Base-by-base conservation (phyloP, 2,888 invertebrate genomes). In the Cryptocheilus praepositus region DNA sequence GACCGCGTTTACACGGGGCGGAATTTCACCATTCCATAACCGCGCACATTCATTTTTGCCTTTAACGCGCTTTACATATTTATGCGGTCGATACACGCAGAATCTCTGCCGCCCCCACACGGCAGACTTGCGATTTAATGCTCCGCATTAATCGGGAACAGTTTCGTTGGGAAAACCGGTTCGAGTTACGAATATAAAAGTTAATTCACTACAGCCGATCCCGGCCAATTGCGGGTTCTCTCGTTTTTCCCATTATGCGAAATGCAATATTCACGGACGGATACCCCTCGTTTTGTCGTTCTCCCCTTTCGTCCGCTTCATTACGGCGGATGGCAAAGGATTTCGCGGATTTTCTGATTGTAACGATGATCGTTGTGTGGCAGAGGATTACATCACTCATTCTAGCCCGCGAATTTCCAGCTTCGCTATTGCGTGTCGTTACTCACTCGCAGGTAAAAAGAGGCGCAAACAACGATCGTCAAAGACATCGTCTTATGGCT, bases 41-140 rank as follows among this genome's bases (percentile, higher is more conserved):
- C 51, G 54, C n/a, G 49, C 61, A 70, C 71, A 76, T 70, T 77
- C 70, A 73, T 70, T 76, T 70, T 71, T 75, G 53, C 70, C 71
- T 74, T 74, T 64, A 69, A 74, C 74, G 67, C 70, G 73, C 67
- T 67, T 62, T 57, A 60, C 58, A 67, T 64, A 67, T 71, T 71
- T 75, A 71, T 67, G 68, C 66, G 52, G 11, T 36, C 53, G 22
- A 46, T 49, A 45, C 63, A 60, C 62, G 65, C 11, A 16, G 43
- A 36, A 4, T 25, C 22, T 69, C 36, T 16, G 49, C 16, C 16
- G n/a, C 49, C 13, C 49, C 16, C 16, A 5, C 49, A 13, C 73
- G 70, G 67, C 70, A 53, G 60, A 75, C 71, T 75, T 74, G 25
- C 36, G 75, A 75, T 75, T 75, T 75, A 75, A 71, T 71, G 64